Evolutionary conservation across 2,113 vertebrate species (phyloP).

Genomic region (Rhegmatorhina hoffmannsi): DNA sequence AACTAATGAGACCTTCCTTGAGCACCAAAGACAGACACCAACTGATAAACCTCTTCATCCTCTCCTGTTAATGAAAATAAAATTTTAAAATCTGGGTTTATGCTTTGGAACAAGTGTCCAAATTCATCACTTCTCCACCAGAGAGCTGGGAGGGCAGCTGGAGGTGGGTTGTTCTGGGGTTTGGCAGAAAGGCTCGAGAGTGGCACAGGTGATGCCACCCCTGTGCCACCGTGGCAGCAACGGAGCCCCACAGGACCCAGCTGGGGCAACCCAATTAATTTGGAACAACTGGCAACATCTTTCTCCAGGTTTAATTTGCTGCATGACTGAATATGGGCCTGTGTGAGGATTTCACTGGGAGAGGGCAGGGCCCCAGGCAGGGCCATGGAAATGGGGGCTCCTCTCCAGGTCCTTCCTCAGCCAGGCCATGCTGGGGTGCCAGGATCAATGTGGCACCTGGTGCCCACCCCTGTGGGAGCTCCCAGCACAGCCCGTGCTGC

Average conservation of each 20-base stretch:
- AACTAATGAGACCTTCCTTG: background rate
- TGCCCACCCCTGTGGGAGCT: background rate
- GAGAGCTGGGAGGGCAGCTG: background rate
- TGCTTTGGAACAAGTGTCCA: accelerated
- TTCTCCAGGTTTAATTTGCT: slow-evolving; percentile 53
- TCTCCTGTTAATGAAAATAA: background rate
- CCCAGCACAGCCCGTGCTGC: background rate
- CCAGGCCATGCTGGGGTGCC: accelerated
- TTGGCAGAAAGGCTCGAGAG: background rate
- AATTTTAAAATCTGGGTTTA: accelerated
- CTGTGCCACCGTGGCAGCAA: accelerated
- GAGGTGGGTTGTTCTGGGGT: background rate
- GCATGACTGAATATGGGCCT: background rate
- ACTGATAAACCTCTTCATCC: background rate
- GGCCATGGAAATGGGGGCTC: background rate
- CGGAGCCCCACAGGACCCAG: background rate
- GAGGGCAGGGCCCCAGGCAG: background rate
- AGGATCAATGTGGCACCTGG: background rate
- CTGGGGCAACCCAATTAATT: background rate
- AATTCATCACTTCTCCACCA: accelerated
- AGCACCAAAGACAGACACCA: accelerated
- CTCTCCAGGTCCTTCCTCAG: background rate
- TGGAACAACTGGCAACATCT: background rate
- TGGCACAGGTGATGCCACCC: accelerated
- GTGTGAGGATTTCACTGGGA: background rate